These are phyloP conservation scores for Fragum sueziense DNA, from an alignment of 2,888 invertebrate species.

Conservation along the genomic window DNA sequence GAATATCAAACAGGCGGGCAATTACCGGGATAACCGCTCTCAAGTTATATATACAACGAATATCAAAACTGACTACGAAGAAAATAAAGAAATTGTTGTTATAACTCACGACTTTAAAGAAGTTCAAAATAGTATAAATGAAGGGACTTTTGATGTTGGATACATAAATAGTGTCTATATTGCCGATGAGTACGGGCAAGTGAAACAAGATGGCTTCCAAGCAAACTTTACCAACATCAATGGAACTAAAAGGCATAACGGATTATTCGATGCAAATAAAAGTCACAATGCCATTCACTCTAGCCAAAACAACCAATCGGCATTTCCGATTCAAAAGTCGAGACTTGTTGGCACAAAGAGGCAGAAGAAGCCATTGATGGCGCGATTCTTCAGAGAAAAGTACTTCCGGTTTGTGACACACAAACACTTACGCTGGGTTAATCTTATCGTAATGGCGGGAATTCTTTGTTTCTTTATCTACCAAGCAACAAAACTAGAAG, in stretches of 20 bases:
- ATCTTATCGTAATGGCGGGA: slow-evolving; percentile 60
- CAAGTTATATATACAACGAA: not conserved
- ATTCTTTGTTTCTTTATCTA: slow-evolving; percentile 63
- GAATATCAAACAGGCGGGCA: not conserved
- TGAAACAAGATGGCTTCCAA: not conserved
- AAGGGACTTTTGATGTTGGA: not conserved
- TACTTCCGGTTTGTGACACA: slow-evolving; percentile 72
- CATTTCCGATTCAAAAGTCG: too few species aligned
- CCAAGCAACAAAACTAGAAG: slow-evolving; percentile 65
- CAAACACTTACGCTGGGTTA: slow-evolving; percentile 64
- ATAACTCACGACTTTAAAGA: slow-evolving; percentile 13
- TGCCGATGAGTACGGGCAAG: not conserved
- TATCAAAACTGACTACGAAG: not conserved
- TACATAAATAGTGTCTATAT: not conserved
- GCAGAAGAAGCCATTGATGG: slow-evolving; percentile 57
- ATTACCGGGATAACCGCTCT: not conserved
- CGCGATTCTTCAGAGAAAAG: slow-evolving; percentile 67
- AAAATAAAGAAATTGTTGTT: slow-evolving; percentile 9
- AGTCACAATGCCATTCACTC: too few species aligned
- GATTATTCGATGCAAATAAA: not conserved
- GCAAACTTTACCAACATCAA: not conserved
- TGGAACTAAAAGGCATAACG: not conserved
- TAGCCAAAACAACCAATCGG: too few species aligned
- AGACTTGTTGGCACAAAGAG: slow-evolving; percentile 17
- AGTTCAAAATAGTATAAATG: not conserved